phyloP scores from a whole-genome alignment of 37 sponge, comb jelly and placozoan species.

The Diacarnus erythraeanus region DNA sequence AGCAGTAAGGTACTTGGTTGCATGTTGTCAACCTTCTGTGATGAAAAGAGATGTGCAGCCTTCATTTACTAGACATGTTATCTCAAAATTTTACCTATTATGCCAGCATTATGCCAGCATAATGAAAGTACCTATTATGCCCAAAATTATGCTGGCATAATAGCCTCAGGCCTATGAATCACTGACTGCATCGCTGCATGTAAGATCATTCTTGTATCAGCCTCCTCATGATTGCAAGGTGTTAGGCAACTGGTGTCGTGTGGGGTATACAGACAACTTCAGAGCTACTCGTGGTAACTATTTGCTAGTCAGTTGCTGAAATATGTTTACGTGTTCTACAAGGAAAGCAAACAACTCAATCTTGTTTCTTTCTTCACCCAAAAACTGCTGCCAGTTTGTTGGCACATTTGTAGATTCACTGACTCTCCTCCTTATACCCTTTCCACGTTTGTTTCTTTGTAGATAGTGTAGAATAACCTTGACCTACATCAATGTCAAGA shows the following conservation, averaged over 20 bases:
- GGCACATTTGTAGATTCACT: neutral
- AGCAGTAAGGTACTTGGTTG: too few species aligned
- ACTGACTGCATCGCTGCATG: too few species aligned
- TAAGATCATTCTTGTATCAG: too few species aligned
- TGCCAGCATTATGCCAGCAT: too few species aligned
- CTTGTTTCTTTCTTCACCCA: neutral
- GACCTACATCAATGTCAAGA: too few species aligned
- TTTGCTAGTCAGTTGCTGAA: neutral
- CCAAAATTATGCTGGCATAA: too few species aligned
- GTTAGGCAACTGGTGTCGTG: neutral
- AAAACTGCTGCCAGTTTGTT: neutral
- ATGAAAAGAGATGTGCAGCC: too few species aligned
- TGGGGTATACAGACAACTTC: neutral
- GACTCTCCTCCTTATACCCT: neutral
- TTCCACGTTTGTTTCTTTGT: neutral
- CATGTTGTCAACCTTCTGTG: too few species aligned
- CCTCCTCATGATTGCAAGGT: neutral
- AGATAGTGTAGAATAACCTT: neutral
- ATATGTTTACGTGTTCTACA: neutral
- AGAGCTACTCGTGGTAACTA: neutral
- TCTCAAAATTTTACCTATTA: too few species aligned
- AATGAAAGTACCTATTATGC: too few species aligned
- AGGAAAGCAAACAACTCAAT: slow-evolving; percentile 1
- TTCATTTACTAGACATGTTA: too few species aligned
- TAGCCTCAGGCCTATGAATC: too few species aligned